These are phyloP conservation scores for Brachyalestes nurse DNA, from an alignment of 2,797 vertebrate species.

Conservation along the genomic window DNA sequence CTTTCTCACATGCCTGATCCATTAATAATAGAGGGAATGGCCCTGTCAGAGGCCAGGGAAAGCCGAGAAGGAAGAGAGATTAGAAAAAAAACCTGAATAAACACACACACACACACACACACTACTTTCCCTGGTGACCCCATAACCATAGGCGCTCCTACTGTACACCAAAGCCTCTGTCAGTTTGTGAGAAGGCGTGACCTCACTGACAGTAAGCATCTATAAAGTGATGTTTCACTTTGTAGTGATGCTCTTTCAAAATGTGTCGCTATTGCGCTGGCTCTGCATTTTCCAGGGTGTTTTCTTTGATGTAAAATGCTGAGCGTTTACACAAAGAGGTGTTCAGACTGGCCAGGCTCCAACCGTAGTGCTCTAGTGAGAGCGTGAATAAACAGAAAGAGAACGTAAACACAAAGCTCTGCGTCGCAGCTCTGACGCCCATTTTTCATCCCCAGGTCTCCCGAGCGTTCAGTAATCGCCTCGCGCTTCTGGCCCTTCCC, in stretches of 20 bases:
- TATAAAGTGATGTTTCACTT: conserved; percentile 37
- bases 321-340: conserved; percentile 16
- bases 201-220: conserved; percentile 43
- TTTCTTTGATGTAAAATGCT: conserved; percentile 15
- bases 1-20: conserved; percentile 44
- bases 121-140: conserved; percentile 55
- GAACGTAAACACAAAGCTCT: conserved; percentile 17
- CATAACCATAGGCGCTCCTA: conserved; percentile 30
- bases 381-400: conserved; percentile 36
- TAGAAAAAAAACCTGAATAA: not conserved
- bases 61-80: conserved; percentile 10
- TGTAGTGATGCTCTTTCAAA: conserved; percentile 31
- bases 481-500: conserved; percentile 67
- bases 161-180: conserved; percentile 30
- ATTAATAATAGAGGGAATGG: conserved; percentile 53
- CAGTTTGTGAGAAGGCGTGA: conserved; percentile 45
- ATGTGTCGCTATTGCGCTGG: not conserved
- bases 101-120: conserved; percentile 24
- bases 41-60: conserved; percentile 20
- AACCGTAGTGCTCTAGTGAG: not conserved
- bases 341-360: conserved; percentile 6
- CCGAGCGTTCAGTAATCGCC: conserved; percentile 69
- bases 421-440: conserved; percentile 57
- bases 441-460: conserved; percentile 77
- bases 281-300: conserved; percentile 29